phyloP scores from a whole-genome alignment of 2,888 invertebrate genomes.

The Drosophila histrio region DNA sequence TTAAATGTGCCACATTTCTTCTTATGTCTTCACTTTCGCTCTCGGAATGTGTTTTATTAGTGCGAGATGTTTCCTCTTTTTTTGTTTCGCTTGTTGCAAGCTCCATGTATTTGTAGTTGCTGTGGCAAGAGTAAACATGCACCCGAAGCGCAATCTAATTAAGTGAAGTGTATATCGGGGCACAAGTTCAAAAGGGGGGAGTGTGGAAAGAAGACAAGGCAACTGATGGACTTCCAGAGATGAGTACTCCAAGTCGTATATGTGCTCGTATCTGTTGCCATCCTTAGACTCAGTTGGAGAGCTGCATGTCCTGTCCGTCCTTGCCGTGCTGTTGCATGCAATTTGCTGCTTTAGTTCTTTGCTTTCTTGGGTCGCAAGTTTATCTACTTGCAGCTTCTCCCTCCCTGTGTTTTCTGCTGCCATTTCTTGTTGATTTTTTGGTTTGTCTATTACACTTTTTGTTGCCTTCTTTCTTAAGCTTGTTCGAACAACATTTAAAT shows the following conservation, averaged over 20 bases:
- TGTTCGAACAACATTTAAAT: conserved; percentile 73
- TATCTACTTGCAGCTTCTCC: conserved; percentile 23
- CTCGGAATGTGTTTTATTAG: conserved; percentile 57
- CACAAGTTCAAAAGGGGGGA: background rate
- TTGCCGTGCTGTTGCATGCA: conserved; percentile 57
- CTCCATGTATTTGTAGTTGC: conserved; percentile 2
- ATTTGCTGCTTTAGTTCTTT: conserved; percentile 51
- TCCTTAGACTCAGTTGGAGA: conserved; percentile 20
- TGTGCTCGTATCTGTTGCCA: conserved; percentile 1
- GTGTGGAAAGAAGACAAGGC: background rate
- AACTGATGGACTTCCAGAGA: conserved; percentile 52
- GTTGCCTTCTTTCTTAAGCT: conserved; percentile 36
- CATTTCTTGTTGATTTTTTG: conserved; percentile 57
- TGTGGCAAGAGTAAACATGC: conserved; percentile 63
- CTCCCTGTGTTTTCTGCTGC: background rate
- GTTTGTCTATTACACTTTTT: conserved; percentile 51
- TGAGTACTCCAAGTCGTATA: conserved; percentile 19
- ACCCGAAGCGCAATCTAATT: conserved; percentile 76
- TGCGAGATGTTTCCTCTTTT: background rate
- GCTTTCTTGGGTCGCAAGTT: conserved; percentile 31
- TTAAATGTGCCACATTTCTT: conserved; percentile 50
- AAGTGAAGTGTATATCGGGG: conserved; percentile 60
- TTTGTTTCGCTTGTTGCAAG: background rate
- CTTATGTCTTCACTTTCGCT: conserved; percentile 58
- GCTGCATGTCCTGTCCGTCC: conserved; percentile 30